A percentile compares a stretch with the other conserved stretches of the same genome.
Evolutionary conservation across 2,888 invertebrate species (phyloP).

Genomic region (Nematopogon swammerdamellus): DNA sequence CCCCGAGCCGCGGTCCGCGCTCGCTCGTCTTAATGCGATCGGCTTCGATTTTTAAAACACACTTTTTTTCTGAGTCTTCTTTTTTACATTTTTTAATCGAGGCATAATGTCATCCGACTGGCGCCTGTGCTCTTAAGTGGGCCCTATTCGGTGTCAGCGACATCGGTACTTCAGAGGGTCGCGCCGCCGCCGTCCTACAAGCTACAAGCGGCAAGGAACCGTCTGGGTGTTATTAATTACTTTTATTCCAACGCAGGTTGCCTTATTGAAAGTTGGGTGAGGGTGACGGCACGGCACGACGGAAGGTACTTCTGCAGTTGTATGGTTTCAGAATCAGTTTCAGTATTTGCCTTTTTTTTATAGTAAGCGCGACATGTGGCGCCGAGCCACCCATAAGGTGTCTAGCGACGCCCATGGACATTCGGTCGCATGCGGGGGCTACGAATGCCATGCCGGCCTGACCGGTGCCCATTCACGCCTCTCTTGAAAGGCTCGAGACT

Average conservation of each 20-base stretch:
- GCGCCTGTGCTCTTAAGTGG: not conserved
- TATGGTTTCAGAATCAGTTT: too few species aligned
- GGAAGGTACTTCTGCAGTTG: too few species aligned
- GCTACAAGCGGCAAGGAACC: not conserved
- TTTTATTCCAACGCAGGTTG: not conserved
- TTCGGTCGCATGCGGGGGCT: too few species aligned
- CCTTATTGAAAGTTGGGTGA: not conserved
- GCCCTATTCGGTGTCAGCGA: not conserved
- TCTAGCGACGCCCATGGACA: too few species aligned
- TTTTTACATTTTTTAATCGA: not conserved
- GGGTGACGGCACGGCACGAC: too few species aligned
- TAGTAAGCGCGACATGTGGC: too few species aligned
- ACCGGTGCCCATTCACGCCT: too few species aligned
- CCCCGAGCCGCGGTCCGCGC: too few species aligned
- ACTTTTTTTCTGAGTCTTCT: not conserved
- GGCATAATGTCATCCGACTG: not conserved
- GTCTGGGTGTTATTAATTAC: not conserved
- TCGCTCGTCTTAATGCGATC: not conserved
- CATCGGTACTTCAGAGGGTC: not conserved
- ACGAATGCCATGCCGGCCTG: too few species aligned
- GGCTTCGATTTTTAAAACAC: not conserved
- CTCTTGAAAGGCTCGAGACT: too few species aligned
- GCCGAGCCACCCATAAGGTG: too few species aligned
- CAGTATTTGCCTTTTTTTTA: too few species aligned
- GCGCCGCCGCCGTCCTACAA: not conserved